Base-by-base conservation (phyloP, 1,140 invertebrate genomes). In the Tetramorium simillimum region DNA sequence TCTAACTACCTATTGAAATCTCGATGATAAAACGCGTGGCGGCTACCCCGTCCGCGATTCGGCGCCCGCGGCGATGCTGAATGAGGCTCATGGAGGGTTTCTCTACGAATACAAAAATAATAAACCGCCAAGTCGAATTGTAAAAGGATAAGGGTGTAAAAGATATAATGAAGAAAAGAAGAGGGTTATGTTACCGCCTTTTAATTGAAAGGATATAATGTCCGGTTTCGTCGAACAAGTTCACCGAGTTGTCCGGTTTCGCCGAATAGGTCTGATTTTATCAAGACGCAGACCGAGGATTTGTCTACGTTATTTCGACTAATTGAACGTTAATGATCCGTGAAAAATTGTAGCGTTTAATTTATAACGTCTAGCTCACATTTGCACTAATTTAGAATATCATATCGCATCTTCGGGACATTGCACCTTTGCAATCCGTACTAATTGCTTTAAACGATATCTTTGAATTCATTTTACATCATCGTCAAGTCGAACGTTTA, bases 1-100 rank as follows among this genome's bases (percentile, higher is more conserved):
- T 72, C 78, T 70, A 86, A 86, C 63, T 82, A 86, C 78, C 78
- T 81, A 86, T 86, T 81, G 78, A 86, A 86, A 86, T 84, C 80
- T 75, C 67, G 67, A 82, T 82, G 53, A 73, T 84, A 84, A 73
- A 84, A 75, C 69, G 28, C 46, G 43, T 16, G 56, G 40, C 49
- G 53, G 40, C 80, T 73, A 69, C 21, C 16, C 51, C 24, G 51
- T 51, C 24, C 33, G 37, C 62, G n/a, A 14, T 73, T 70, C 78
- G 69, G 67, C 24, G 33, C 67, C 24, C n/a, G 40, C 67, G 53
- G 21, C 46, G 21, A 49, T 12, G n/a, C 24, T 49, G 62, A 80
- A 21, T 33, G n/a, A 21, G 24, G 40, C 51, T 6, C 12, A 14
- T 37, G 10, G 51, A 84, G 53, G 24, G 4, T 7, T 84, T 75